Conservation (phyloP, 2,888 invertebrate genomes). For the Drosophila multiciliata region DNA sequence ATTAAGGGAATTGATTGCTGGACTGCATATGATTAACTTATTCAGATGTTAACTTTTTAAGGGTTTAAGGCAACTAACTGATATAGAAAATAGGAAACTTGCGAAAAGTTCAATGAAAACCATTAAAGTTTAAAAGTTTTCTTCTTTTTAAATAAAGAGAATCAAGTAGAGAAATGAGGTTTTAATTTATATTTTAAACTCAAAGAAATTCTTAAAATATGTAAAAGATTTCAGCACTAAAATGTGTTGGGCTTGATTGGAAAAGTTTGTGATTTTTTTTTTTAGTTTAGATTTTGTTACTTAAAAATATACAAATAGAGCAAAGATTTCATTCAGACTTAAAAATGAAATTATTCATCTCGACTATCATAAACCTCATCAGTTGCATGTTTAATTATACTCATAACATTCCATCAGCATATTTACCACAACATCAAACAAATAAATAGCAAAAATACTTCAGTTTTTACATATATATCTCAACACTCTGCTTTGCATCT, state of each 20-base stretch:
- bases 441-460: background rate
- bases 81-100: no score
- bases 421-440: background rate
- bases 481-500: background rate
- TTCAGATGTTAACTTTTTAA: background rate
- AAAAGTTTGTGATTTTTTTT: background rate
- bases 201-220: background rate
- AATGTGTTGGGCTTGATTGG: background rate
- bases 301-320: background rate
- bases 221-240: no score
- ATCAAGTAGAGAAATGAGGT: background rate
- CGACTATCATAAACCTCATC: background rate
- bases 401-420: background rate
- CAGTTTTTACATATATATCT: background rate
- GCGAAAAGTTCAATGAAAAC: background rate
- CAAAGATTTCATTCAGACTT: background rate
- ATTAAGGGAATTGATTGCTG: constrained; percentile 69
- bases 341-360: background rate
- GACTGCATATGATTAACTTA: constrained; percentile 38
- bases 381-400: background rate
- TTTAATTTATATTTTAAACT: background rate
- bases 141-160: background rate
- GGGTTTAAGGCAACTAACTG: background rate
- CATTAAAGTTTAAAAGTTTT: background rate
- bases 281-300: background rate